Evolutionary conservation across 2,888 invertebrate species (phyloP), one percentile per base, ranked within the genome.

Genomic region (Leuctra nigra): DNA sequence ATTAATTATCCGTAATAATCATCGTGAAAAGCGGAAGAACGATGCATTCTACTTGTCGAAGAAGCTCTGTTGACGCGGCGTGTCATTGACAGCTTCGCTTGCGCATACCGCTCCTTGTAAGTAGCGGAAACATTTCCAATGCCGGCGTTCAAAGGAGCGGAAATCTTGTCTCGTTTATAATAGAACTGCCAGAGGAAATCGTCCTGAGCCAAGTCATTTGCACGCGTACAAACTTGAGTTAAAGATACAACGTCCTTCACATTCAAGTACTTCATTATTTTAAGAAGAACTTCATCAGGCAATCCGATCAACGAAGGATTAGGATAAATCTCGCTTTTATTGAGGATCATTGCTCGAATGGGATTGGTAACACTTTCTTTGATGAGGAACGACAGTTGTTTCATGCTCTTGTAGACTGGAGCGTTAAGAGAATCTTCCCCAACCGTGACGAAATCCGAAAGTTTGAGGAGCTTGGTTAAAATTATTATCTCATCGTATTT

Each of bases 281-380:
- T 50, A 4, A 50, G 33, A n/a, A 23, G 18, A 20, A 50, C 33
- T 29, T 50, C 50, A 18, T 33, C 33, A 2, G 50, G 50, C 2
- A 50, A 16, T 35, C 50, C 50, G 4, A 33, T 7, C 22, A 50
- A 18, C 22, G 50, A 50, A 2, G 50, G 50, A 22, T 50, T 50
- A 23, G 33, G 18, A 22, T n/a, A n/a, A n/a, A 50, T 22, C 6
- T 20, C 50, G 36, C 16, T 20, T 11, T 35, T 33, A 20, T 50
- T 50, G 16, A 50, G 35, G 9, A 50, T 50, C 11, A n/a, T 33
- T 4, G 50, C 33, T 9, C 35, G 50, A 18, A 35, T 35, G 11
- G 18, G 50, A 2, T 16, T 18, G 33, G 50, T 16, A 35, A 50
- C 20, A 9, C 13, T 18, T 9, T 33, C 18, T 13, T 50, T 50